Conservation (phyloP, 1,140 invertebrate species). For the Globodera rostochiensis region DNA sequence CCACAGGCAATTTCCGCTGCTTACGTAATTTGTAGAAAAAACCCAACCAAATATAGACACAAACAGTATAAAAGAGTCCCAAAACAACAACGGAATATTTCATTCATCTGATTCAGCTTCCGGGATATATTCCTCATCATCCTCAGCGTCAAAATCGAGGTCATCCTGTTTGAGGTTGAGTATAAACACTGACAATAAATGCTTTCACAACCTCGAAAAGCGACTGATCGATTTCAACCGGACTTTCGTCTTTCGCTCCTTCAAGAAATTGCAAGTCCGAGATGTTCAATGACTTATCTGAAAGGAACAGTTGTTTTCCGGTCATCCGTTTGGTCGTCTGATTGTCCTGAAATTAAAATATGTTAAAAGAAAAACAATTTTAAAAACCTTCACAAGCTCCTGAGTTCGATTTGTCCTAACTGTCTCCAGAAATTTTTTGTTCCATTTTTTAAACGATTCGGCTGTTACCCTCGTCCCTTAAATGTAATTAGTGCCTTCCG, state of each 20-base stretch:
- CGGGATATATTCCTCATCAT: slow-evolving; percentile 15
- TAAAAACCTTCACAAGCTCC: slow-evolving; percentile 23
- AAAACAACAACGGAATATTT: not conserved
- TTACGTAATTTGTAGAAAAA: too few relatives aligned
- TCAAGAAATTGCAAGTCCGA: slow-evolving; percentile 37
- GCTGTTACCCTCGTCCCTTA: slow-evolving; percentile 38
- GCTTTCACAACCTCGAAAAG: slow-evolving; percentile 29
- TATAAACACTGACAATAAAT: not conserved
- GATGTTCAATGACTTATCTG: slow-evolving; percentile 32
- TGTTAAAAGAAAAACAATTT: not conserved
- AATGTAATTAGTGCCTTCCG: slow-evolving; percentile 12
- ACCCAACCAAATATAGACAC: too few relatives aligned
- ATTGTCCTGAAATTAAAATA: slow-evolving; percentile 7
- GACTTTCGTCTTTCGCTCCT: not conserved
- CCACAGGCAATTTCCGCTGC: slow-evolving; percentile 71
- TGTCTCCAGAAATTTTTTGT: slow-evolving; percentile 28
- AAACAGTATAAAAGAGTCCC: too few relatives aligned
- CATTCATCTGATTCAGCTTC: not conserved
- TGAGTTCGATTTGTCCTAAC: slow-evolving; percentile 4
- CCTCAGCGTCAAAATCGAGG: slow-evolving; percentile 22
- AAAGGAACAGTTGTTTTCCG: slow-evolving; percentile 36
- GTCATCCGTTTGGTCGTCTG: slow-evolving; percentile 26
- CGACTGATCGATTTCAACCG: slow-evolving; percentile 32
- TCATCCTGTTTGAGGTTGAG: slow-evolving; percentile 9
- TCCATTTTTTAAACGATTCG: slow-evolving; percentile 36